phyloP scores from a whole-genome alignment of 2,113 vertebrate species.

The Tyrannus savana region DNA sequence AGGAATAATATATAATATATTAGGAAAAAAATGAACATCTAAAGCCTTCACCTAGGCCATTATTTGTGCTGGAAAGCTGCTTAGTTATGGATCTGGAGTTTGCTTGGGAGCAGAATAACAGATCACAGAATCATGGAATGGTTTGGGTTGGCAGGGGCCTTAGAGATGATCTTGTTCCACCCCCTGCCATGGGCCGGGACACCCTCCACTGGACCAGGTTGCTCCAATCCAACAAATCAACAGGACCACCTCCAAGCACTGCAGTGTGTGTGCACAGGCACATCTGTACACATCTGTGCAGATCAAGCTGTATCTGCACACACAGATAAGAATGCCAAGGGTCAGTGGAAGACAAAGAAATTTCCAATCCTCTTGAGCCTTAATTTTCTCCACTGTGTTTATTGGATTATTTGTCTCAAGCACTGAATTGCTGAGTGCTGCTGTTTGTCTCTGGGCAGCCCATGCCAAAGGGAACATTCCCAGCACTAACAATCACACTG shows the following conservation, averaged over 20 bases:
- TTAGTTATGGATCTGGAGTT: background rate
- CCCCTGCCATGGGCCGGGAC: background rate
- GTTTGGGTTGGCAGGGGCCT: background rate
- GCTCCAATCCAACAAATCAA: background rate
- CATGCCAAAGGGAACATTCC: background rate
- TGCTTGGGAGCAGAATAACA: background rate
- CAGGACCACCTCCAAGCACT: background rate
- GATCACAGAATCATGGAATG: background rate
- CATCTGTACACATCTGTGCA: background rate
- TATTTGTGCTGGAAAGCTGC: background rate
- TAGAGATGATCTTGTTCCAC: fast-evolving
- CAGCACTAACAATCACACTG: background rate
- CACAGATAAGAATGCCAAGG: background rate
- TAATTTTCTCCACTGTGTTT: background rate
- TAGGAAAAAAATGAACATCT: background rate
- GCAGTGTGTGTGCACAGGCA: background rate
- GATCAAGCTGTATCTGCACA: background rate
- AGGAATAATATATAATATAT: background rate
- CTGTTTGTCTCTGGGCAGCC: background rate
- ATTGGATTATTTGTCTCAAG: background rate
- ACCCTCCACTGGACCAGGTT: fast-evolving
- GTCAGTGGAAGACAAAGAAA: background rate
- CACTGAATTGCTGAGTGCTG: background rate
- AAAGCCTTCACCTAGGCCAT: background rate
- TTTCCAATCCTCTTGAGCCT: background rate